Evolutionary conservation across 2,888 invertebrate species (phyloP), one percentile per base, ranked within the genome.

Genomic region (Stegana nigrithorax): DNA sequence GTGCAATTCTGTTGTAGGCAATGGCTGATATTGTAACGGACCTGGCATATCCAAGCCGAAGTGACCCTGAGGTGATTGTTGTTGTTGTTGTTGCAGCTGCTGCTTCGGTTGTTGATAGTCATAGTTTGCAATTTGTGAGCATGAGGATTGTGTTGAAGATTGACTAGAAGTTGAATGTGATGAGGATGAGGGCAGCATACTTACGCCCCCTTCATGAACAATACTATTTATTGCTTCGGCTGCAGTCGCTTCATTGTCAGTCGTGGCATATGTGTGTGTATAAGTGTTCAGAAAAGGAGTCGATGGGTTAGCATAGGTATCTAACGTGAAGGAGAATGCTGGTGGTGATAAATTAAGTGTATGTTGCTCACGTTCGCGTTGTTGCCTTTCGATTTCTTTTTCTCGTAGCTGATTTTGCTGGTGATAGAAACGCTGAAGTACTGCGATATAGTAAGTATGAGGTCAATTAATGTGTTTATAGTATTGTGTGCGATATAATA

Each of bases 401-500:
- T 91, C 87, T 67, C 91, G 87, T 71, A 89, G 85, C 83, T 92
- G 92, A 79, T 91, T 91, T 80, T 91, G 92, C 81, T 93, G 93
- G 83, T 93, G 92, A 80, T 91, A 91, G 82, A 92, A 93, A 82
- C 92, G 88, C 82, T 92, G 92, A 71, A 92, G 87, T 64, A 93
- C 91, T 84, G 53, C n/a, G 67, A 44, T 10, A 2, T 10, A n/a
- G 1, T 5, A 50, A 45, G 10, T 17, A 25, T 3, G 2, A 21
- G 32, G 14, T 45, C 10, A 42, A 3, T 47, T n/a, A n/a, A n/a
- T n/a, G n/a, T n/a, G n/a, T n/a, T n/a, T 27, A 47, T 5, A 32
- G 23, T 8, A 23, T 23, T 32, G 2, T 4, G n/a, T 4, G 5
- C 10, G 2, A 12, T 32, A 12, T 32, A 32, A 32, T 32, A 7